These are phyloP conservation scores for Oceanodroma leucorhoa DNA, from an alignment of 2,797 vertebrate genomes.

Conservation along the genomic window DNA sequence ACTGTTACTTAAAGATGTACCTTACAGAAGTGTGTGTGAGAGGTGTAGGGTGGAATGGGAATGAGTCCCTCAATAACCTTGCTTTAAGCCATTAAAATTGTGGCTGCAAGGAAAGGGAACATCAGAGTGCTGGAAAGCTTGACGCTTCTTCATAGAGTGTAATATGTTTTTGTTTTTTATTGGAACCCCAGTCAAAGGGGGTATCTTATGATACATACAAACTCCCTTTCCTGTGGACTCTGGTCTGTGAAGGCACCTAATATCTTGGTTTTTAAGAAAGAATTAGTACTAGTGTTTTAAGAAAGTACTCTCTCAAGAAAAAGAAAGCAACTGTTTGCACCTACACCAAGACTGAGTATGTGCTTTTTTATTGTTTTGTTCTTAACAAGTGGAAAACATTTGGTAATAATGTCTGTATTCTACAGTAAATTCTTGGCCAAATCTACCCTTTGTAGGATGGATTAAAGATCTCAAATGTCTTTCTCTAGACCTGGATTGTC, in stretches of 20 bases:
- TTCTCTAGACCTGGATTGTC: background rate
- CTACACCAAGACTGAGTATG: background rate
- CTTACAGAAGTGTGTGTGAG: background rate
- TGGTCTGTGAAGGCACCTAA: background rate
- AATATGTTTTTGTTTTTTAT: background rate
- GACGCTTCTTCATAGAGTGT: background rate
- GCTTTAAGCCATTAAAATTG: background rate
- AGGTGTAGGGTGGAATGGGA: background rate
- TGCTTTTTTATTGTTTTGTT: background rate
- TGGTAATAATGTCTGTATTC: background rate
- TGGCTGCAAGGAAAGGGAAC: background rate
- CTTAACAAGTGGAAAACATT: background rate
- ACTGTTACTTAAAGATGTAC: background rate
- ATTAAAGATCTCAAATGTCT: background rate
- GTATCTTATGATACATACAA: background rate
- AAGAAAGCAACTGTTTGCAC: background rate
- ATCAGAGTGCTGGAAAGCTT: background rate
- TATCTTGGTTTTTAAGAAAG: background rate
- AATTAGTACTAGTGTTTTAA: background rate
- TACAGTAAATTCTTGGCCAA: background rate
- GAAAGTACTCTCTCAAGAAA: background rate
- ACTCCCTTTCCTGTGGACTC: background rate
- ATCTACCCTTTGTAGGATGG: background rate
- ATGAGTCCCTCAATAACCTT: background rate
- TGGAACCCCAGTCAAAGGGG: background rate